Conservation (phyloP, 2,113 vertebrate genomes). For the Myocastor coypus region DNA sequence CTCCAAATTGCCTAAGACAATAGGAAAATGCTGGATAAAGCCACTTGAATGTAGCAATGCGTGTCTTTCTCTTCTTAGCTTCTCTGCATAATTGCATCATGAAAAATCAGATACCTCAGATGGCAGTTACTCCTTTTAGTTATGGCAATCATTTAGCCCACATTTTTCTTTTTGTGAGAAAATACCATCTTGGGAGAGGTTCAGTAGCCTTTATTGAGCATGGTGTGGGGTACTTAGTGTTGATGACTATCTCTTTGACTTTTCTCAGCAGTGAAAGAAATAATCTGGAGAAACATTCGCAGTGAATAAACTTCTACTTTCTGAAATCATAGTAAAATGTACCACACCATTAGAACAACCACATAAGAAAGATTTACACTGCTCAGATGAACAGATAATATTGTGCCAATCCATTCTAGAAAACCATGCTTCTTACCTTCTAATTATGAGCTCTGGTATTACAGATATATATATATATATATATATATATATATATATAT, state of each 20-base stretch:
- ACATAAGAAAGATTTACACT: not conserved
- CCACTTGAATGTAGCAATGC: not conserved
- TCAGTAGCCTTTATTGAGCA: constrained; percentile 32
- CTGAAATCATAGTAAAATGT: constrained; percentile 27
- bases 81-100: constrained; percentile 29
- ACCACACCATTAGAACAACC: not conserved
- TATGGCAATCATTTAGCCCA: not conserved
- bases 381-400: not conserved
- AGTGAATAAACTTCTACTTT: constrained; percentile 36
- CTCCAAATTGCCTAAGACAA: not conserved
- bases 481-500: not conserved
- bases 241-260: not conserved
- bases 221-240: not conserved
- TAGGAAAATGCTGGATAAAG: not conserved
- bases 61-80: not conserved
- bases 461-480: constrained; percentile 32
- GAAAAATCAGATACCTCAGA: constrained; percentile 29
- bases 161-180: not conserved
- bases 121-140: constrained; percentile 39
- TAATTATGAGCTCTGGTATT: constrained; percentile 32
- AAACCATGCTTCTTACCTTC: constrained; percentile 4
- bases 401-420: constrained; percentile 1
- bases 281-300: constrained; percentile 21
- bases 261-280: not conserved
- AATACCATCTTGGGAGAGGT: not conserved